Evolutionary conservation across 2,888 invertebrate species (phyloP), one percentile per base, ranked within the genome.

Genomic region (Scaeva pyrastri): DNA sequence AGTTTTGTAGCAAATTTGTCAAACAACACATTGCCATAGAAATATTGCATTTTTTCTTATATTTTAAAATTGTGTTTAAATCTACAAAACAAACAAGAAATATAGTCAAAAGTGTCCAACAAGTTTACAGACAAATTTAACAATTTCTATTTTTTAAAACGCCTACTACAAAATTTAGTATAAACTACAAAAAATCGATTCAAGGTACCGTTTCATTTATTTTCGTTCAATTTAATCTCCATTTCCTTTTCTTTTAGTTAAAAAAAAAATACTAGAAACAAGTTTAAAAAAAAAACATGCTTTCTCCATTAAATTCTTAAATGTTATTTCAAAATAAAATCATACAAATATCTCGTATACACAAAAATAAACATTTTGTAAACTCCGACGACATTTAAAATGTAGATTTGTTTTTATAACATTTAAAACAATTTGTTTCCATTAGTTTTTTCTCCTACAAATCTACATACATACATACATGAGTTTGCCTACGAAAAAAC

Each of bases 351-450:
- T 10, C 7, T 6, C n/a, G 12, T 43, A 16, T 1, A 56, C 11
- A 56, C 14, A 26, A 14, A 52, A 52, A 52, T 26, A 52, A 52
- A 52, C 26, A 60, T 21, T 16, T 60, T 60, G 14, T 41, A 41
- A n/a, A n/a, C n/a, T n/a, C n/a, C n/a, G 14, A 21, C 14, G 41
- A 21, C 60, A 58, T 58, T 60, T 60, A 41, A 41, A 41, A 60
- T 60, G 19, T 16, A 60, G 58, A 41, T 41, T 60, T 41, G 26
- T 36, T 39, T 36, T 62, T 26, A n/a, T 8, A 62, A 62, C 43
- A 14, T 39, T 4, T 4, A 8, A 41, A 60, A 60, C 21, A 66
- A 66, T 66, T 66, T 66, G 66, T 66, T 66, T 36, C 48, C 66
- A 48, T 62, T 72, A 62, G 31, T 48, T 45, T 45, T 48, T 23